Evolutionary conservation across 2,113 vertebrate species (phyloP), one percentile per base, ranked within the genome.

Genomic region (Chionis minor): DNA sequence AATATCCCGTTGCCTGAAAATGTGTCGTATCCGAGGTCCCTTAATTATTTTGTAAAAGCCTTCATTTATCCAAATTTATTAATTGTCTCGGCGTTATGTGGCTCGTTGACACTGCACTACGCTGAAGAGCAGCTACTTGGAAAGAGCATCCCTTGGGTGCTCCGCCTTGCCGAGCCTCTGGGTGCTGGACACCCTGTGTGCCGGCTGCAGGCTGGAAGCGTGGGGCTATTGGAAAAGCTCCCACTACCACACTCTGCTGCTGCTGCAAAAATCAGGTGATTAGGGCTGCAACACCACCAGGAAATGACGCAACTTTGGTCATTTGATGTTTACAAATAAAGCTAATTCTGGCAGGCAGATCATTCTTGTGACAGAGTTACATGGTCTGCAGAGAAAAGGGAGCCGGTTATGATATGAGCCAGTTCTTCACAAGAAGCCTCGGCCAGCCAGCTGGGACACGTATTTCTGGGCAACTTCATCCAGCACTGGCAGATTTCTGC

Each of bases 401-500:
- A 96, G 44, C 33, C 1, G 9, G 73, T 33, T 81, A 32, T 14
- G 75, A 9, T 1, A 49, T 2, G 10, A 89, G 33, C 61, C 61
- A 81, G 11, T 71, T 95, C 72, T 59, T 92, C 69, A 70, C 12
- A 71, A 74, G 61, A 84, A 85, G 38, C 79, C 27, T 26, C 22
- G 74, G 75, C 79, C 92, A 90, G 28, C 44, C 73, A 94, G 66
- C 93, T 91, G 95, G 81, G 73, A 87, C 6, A 5, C 0, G 2
- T 35, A 54, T 61, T 96, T 89, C 66, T 85, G 61, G 61, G 51
- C 56, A 61, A 10, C 20, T 82, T 73, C 79, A 94, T 30, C 30
- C 78, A 88, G 66, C 61, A 42, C 27, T 28, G 30, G 77, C 81
- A 91, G 65, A 74, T 44, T 86, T 94, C 74, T 77, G 86, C 79